Evolutionary conservation across 64 coral and sea anemone species (phyloP), one percentile per base, ranked within the genome.

Genomic region (Hydrozoanthus tunicans): DNA sequence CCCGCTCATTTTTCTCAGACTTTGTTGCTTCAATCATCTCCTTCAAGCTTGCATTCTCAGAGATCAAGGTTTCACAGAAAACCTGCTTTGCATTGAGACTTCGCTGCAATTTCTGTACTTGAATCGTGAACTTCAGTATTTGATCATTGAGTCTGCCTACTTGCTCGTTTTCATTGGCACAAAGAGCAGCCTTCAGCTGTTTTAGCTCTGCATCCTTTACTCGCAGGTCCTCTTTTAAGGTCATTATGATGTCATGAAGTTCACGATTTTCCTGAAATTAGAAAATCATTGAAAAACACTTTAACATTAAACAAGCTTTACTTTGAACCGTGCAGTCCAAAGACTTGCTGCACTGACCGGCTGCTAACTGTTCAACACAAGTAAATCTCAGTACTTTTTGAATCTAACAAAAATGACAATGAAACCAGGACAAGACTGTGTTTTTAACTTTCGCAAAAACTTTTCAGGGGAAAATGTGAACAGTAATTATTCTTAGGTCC

Each of bases 41-140:
- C 58, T 97, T 97, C 4, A 97, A n/a, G 24, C 89, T 77, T n/a
- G 80, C 83, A 92, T 94, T 97, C 64, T 97, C 82, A 61, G 79
- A 89, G 17, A 97, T 78, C 3, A 97, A 63, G 13, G 68, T 78
- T 74, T 97, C 95, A 90, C 92, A 94, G 58, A 89, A 97, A 0
- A 89, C 90, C 90, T 97, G 95, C 61, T 94, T 93, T n/a, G 89
- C 95, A 76, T 92, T 97, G 3, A 97, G 90, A 85, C 85, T 89
- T 55, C 95, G 71, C 58, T 97, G 89, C 24, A 71, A 74, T 59
- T 90, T 94, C 52, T 85, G 86, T 5, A 64, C 55, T 15, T 81
- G 68, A 59, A 90, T 79, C 9, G 82, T 78, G 3, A 94, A 59
- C 7, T 81, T 86, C 11, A 92, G 13, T 3, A 97, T 43, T 74